phyloP scores from a whole-genome alignment of 2,113 vertebrate species.

The Numida meleagris region DNA sequence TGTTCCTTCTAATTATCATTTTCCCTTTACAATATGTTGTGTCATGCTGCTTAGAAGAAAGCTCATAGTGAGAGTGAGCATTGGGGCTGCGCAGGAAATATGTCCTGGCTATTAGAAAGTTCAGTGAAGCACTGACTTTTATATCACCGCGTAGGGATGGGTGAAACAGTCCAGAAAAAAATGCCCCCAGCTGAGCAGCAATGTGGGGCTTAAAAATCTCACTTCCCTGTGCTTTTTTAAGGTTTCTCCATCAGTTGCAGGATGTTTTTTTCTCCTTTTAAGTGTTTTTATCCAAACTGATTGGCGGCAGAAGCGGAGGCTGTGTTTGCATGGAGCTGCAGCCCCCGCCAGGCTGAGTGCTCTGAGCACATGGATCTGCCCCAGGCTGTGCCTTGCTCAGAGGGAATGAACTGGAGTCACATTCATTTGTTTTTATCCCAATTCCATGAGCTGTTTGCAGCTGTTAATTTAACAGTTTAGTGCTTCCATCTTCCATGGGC shows the following conservation, averaged over 20 bases:
- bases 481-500: constrained; percentile 51
- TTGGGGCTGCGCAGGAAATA: constrained; percentile 68
- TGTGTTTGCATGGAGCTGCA: background rate
- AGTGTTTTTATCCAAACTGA: background rate
- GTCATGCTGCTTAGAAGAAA: constrained; percentile 68
- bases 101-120: constrained; percentile 76
- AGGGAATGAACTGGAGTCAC: background rate
- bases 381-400: background rate
- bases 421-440: background rate
- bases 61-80: constrained; percentile 59
- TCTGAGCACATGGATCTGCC: background rate
- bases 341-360: background rate
- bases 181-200: constrained; percentile 17
- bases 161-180: constrained; percentile 74
- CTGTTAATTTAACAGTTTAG: constrained; percentile 68
- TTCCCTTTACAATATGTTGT: constrained; percentile 77
- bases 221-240: constrained; percentile 26
- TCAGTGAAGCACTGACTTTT: constrained; percentile 76
- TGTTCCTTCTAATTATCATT: constrained; percentile 81
- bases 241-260: constrained; percentile 43
- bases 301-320: background rate
- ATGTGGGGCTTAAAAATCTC: constrained; percentile 2
- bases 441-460: constrained; percentile 28
- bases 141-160: constrained; percentile 59
- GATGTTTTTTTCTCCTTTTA: background rate